Percentiles rank a stretch among this genome's conserved stretches.
Conservation (phyloP, 2,888 invertebrate genomes). For the Cantharis rufa region DNA sequence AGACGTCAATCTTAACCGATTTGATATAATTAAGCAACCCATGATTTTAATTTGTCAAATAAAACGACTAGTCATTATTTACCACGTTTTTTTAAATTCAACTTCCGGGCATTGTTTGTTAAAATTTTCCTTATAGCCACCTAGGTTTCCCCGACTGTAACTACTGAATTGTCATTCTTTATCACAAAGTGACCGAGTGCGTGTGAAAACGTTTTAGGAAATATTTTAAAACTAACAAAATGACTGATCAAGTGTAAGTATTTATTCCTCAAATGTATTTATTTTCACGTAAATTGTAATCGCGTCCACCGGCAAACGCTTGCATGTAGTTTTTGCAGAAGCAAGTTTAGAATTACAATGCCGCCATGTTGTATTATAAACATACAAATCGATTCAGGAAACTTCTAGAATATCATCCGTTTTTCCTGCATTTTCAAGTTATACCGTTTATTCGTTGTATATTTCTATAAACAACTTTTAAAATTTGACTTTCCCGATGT, state of each 20-base stretch:
- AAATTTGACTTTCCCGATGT: background rate
- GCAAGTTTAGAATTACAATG: slow-evolving; percentile 16
- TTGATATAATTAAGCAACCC: background rate
- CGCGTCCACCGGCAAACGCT: background rate
- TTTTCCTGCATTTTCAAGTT: background rate
- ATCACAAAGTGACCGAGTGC: background rate
- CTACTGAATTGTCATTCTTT: background rate
- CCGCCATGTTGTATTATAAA: slow-evolving; percentile 27
- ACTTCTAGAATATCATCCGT: slow-evolving; percentile 16
- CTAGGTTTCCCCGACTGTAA: background rate
- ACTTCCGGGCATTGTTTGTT: background rate
- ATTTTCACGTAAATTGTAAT: background rate
- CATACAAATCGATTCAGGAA: slow-evolving; percentile 27
- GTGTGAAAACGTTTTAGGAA: background rate
- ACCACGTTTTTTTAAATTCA: background rate
- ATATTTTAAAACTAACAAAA: slow-evolving; percentile 17
- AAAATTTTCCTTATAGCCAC: background rate
- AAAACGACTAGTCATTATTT: background rate
- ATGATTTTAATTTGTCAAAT: background rate
- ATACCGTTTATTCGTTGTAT: background rate
- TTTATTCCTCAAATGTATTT: background rate
- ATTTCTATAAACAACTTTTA: background rate
- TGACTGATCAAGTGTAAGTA: slow-evolving; percentile 31
- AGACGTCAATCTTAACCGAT: background rate
- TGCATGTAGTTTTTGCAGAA: background rate